Evolutionary conservation across 2,797 vertebrate genomes (phyloP).

Genomic region (Leuciscus waleckii): DNA sequence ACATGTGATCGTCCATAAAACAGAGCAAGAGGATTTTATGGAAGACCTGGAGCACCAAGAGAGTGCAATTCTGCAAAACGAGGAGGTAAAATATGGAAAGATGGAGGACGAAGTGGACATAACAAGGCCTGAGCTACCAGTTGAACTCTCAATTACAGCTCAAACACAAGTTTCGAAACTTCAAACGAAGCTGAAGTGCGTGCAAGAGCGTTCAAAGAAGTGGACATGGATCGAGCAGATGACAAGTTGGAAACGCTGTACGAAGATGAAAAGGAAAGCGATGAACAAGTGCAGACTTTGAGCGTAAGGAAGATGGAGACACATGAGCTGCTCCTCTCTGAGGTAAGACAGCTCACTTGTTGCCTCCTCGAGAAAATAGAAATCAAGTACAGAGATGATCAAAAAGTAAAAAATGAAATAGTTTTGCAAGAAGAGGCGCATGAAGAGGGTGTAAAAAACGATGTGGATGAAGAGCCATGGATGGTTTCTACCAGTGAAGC

Average conservation of each 20-base stretch:
- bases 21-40: not conserved
- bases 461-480: not conserved
- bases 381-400: not conserved
- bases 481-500: conserved; percentile 12
- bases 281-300: conserved; percentile 30
- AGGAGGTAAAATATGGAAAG: not conserved
- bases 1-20: conserved; percentile 13
- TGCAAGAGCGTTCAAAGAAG: not conserved
- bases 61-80: not conserved
- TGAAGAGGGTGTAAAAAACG: not conserved
- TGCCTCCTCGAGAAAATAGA: not conserved
- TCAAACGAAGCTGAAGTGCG: not conserved
- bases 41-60: not conserved
- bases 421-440: not conserved
- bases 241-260: conserved; percentile 9
- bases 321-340: not conserved
- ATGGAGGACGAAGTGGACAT: not conserved
- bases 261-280: conserved; percentile 23
- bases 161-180: not conserved
- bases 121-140: not conserved
- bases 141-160: not conserved
- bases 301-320: not conserved
- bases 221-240: not conserved
- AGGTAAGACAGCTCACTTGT: conserved; percentile 10
- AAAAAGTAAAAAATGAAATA: not conserved